Evolutionary conservation across 2,113 vertebrate genomes (phyloP), one percentile per base, ranked within the genome.

Genomic region (Dunckerocampus dactyliophorus): DNA sequence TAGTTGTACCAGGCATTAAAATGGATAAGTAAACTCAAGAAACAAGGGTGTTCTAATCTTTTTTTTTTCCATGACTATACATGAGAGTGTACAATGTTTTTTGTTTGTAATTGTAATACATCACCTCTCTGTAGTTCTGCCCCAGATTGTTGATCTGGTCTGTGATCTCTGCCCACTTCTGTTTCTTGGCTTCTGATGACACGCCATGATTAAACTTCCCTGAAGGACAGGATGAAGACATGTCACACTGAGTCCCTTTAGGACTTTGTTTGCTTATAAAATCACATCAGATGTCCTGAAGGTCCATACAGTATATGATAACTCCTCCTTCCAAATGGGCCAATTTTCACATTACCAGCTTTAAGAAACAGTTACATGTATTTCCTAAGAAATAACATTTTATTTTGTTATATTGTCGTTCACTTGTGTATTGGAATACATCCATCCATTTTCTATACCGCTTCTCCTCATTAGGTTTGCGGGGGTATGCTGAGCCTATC

Each of bases 141-240:
- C 87, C 87, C 55, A 88, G 65, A 1, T 56, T 17, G 72, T 88
- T 88, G 67, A 88, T 68, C 82, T 81, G 79, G 10, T 76, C 51
- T 0, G 87, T 88, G 77, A 88, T 88, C n/a, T 82, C 76, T 0
- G 60, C n/a, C 87, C 87, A 88, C 0, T 73, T 83, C 64, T 74
- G 72, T 14, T 88, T 88, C 85, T 88, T 88, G 43, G 74, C 8
- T 6, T 88, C 87, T 0, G 81, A 61, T 0, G 87, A 80, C 20
- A 87, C 87, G 0, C 87, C 82, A 0, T 78, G 74, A 66, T 88
- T 88, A 10, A 88, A 88, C 77, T 82, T 88, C 62, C 70, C 87
- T 88, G 5, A 24, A n/a, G 19, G 46, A 7, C 45, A 8, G 17
- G 6, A 47, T 5, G 16, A 2, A 14, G 2, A 14, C 20, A 49